phyloP scores from a whole-genome alignment of 2,113 vertebrate genomes.

The Microcebus lehilahytsara region DNA sequence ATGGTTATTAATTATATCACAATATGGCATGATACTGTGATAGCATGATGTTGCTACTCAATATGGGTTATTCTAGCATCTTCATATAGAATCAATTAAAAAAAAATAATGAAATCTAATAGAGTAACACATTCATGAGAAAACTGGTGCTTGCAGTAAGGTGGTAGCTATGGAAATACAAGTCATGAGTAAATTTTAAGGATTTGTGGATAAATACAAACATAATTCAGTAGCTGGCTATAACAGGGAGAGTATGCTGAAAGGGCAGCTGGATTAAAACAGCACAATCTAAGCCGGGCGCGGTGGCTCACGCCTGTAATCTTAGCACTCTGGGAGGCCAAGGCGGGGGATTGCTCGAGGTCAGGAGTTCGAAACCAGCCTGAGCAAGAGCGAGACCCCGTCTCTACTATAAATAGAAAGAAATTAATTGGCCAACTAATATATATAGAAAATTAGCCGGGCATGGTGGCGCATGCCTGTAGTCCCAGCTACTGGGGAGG shows the following conservation, averaged over 20 bases:
- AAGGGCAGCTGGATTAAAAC: background rate
- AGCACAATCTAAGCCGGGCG: too few species aligned
- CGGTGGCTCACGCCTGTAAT: too few species aligned
- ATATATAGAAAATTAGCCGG: too few species aligned
- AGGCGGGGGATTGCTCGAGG: too few species aligned
- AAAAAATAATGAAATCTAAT: background rate
- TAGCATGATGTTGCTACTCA: background rate
- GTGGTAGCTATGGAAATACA: background rate
- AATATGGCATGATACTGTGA: background rate
- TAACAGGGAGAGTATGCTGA: fast-evolving
- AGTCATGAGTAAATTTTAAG: background rate
- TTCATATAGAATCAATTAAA: background rate
- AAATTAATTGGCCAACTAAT: too few species aligned
- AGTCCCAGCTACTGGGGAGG: too few species aligned
- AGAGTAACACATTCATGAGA: background rate
- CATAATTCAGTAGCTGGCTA: background rate
- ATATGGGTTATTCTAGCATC: background rate
- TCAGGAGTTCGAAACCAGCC: too few species aligned
- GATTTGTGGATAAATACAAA: background rate
- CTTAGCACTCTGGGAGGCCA: too few species aligned
- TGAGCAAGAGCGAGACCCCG: too few species aligned
- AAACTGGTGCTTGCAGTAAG: background rate
- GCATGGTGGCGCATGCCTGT: too few species aligned
- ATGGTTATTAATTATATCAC: background rate
- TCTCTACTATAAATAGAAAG: too few species aligned